Conservation (phyloP, 2,888 invertebrate genomes). For the Mythimna loreyi region DNA sequence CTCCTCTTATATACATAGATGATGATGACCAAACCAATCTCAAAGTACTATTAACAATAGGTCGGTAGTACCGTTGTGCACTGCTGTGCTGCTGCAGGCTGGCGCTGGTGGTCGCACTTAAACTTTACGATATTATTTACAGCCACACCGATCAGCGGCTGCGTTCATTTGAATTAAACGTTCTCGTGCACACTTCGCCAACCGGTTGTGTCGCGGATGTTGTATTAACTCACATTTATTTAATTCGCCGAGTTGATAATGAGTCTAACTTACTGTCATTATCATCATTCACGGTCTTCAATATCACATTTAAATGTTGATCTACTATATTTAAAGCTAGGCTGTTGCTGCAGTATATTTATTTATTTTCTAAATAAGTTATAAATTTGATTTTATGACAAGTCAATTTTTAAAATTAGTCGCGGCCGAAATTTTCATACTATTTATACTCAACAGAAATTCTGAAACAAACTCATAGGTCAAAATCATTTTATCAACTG, state of each 20-base stretch:
- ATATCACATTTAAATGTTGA: not conserved
- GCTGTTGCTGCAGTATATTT: no score
- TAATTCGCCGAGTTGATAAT: constrained; percentile 8
- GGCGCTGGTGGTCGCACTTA: constrained; percentile 32
- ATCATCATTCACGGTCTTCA: not conserved
- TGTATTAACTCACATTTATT: not conserved
- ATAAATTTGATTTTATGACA: no score
- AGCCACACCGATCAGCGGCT: constrained; percentile 24
- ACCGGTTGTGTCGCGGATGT: constrained; percentile 3
- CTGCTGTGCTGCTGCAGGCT: constrained; percentile 2
- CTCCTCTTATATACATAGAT: no score
- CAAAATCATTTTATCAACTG: no score
- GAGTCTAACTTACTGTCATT: not conserved
- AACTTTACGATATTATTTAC: constrained; percentile 37
- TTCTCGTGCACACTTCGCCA: not conserved
- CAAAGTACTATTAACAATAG: constrained; percentile 21
- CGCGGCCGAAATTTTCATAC: no score
- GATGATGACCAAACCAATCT: not conserved
- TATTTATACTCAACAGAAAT: no score
- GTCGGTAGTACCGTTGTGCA: constrained; percentile 8
- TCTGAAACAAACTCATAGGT: no score
- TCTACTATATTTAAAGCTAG: not conserved
- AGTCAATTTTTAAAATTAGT: no score
- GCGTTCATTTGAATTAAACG: constrained; percentile 23
- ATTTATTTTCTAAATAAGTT: no score